Conservation (phyloP, 2,113 vertebrate species). For the Leptobrachium leishanense region DNA sequence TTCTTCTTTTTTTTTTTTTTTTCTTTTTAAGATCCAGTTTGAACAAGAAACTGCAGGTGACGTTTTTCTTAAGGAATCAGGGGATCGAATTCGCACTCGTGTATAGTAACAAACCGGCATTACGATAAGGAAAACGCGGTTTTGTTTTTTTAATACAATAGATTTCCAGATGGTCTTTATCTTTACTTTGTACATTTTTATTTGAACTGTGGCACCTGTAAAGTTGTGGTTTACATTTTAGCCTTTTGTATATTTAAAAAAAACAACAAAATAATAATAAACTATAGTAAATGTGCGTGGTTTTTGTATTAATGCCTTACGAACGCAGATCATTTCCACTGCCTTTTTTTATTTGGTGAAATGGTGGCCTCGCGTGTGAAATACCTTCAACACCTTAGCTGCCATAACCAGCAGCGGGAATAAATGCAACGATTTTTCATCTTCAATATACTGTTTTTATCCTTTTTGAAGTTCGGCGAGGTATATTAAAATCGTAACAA, state of each 20-base stretch:
- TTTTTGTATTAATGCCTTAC: neutral
- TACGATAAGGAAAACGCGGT: neutral
- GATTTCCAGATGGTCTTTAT: neutral
- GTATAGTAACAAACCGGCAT: neutral
- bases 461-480: too few relatives aligned
- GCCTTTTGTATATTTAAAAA: conserved; percentile 33
- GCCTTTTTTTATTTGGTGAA: too few relatives aligned
- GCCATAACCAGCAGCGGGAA: too few relatives aligned
- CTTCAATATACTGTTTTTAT: too few relatives aligned
- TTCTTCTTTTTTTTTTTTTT: too few relatives aligned
- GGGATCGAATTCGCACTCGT: too few relatives aligned
- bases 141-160: neutral
- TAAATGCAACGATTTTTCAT: too few relatives aligned
- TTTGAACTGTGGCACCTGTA: conserved; percentile 22
- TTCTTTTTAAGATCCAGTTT: neutral
- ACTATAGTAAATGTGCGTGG: conserved; percentile 26
- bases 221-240: conserved; percentile 40
- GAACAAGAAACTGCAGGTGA: neutral
- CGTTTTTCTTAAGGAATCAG: neutral
- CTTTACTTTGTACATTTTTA: conserved; percentile 9
- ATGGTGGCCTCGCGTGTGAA: too few relatives aligned
- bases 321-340: too few relatives aligned
- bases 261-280: conserved; percentile 42
- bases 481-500: too few relatives aligned
- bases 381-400: too few relatives aligned